Evolutionary conservation across 2,797 vertebrate genomes (phyloP).

Genomic region (Pseudochaenichthys georgianus): DNA sequence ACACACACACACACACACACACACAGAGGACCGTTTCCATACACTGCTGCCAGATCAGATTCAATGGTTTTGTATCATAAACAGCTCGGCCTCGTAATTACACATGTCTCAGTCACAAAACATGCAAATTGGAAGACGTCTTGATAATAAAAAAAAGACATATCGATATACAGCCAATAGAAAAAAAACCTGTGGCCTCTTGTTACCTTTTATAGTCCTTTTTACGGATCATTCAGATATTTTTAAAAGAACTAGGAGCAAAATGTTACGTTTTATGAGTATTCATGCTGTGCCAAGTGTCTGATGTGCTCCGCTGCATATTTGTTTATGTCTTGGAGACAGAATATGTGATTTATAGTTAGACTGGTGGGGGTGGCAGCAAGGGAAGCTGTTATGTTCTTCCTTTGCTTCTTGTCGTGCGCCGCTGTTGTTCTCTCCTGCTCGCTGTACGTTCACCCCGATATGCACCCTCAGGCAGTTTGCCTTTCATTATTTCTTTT

Average conservation of each 20-base stretch:
- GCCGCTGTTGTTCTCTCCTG: slow-evolving; percentile 77
- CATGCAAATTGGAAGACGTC: slow-evolving; percentile 44
- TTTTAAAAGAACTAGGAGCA: slow-evolving; percentile 68
- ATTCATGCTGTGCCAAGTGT: slow-evolving; percentile 80
- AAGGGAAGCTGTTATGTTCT: slow-evolving; percentile 82
- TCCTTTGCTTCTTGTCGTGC: slow-evolving; percentile 82
- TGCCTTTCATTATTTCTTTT: slow-evolving; percentile 89
- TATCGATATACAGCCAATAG: slow-evolving; percentile 57
- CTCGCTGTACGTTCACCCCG: slow-evolving; percentile 84
- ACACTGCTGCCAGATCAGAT: slow-evolving; percentile 45
- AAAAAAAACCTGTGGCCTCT: slow-evolving; percentile 31
- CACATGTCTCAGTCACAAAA: slow-evolving; percentile 54
- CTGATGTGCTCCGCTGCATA: slow-evolving; percentile 75
- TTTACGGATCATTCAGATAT: slow-evolving; percentile 75
- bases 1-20: slow-evolving; percentile 33
- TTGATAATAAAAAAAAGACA: slow-evolving; percentile 31
- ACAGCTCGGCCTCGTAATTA: slow-evolving; percentile 56
- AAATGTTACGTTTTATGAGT: slow-evolving; percentile 71
- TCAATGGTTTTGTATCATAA: slow-evolving; percentile 45
- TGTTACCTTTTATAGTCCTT: slow-evolving; percentile 65
- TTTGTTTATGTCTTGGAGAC: slow-evolving; percentile 84
- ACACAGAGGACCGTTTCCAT: too few species aligned
- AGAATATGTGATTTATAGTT: slow-evolving; percentile 83
- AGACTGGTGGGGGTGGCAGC: slow-evolving; percentile 81
- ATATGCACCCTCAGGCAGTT: slow-evolving; percentile 85